These are phyloP conservation scores for Lerema accius DNA, from an alignment of 1,140 invertebrate genomes.

Conservation along the genomic window DNA sequence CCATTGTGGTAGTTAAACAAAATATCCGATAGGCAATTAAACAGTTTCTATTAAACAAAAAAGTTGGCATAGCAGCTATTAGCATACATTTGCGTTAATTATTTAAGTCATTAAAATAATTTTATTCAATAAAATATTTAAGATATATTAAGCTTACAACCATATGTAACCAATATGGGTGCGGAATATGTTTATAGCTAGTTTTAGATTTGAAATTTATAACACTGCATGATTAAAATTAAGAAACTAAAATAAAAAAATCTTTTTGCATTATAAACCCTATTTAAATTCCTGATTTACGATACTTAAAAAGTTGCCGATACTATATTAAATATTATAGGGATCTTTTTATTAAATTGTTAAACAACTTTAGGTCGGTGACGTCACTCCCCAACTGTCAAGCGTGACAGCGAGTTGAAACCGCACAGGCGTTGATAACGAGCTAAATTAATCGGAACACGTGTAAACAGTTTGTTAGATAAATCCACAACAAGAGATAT, in stretches of 20 bases:
- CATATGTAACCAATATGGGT: slow-evolving; percentile 30
- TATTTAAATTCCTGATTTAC: too few species aligned
- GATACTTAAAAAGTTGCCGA: too few species aligned
- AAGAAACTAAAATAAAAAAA: not conserved
- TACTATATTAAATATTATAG: too few species aligned
- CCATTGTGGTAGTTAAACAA: slow-evolving; percentile 44
- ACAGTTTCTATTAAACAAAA: slow-evolving; percentile 50
- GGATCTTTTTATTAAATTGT: too few species aligned
- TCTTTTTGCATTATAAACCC: not conserved
- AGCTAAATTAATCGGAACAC: slow-evolving; percentile 75
- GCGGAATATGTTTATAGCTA: slow-evolving; percentile 29
- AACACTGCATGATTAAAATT: slow-evolving; percentile 5
- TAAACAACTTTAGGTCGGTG: too few species aligned
- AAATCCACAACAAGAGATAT: slow-evolving; percentile 55
- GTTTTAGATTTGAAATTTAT: slow-evolving; percentile 14
- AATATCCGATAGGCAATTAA: slow-evolving; percentile 56
- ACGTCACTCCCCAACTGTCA: slow-evolving; percentile 41
- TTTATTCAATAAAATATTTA: slow-evolving; percentile 51
- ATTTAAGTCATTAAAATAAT: slow-evolving; percentile 43
- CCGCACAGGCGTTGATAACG: slow-evolving; percentile 64
- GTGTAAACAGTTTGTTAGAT: slow-evolving; percentile 77
- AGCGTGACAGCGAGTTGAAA: slow-evolving; percentile 55
- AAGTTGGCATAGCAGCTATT: slow-evolving; percentile 54
- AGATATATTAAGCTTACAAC: slow-evolving; percentile 15
- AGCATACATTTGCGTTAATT: slow-evolving; percentile 58